Evolutionary conservation across 2,888 invertebrate species (phyloP), one percentile per base, ranked within the genome.

Genomic region (Linnaemya tessellans): DNA sequence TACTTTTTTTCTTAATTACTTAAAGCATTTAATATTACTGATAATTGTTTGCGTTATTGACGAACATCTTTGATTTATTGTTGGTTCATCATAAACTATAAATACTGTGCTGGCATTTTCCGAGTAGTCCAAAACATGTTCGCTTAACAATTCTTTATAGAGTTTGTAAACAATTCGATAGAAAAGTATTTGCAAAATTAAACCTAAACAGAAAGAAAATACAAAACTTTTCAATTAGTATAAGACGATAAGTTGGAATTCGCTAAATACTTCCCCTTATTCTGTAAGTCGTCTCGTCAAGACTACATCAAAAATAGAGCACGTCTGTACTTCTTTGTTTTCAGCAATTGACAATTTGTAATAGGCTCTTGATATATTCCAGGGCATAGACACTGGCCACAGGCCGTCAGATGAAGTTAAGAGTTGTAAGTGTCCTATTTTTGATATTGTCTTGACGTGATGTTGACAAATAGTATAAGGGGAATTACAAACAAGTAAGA

Each of bases 121-220:
- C 54, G 75, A 41, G 10, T 54, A 9, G 4, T 68, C 18, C 1
- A 75, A 15, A 22, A 25, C 62, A 5, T 25, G 75, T 38, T 77
- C 75, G 20, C 18, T 30, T 3, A 82, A 5, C 11, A 75, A 49
- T 58, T 65, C 64, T 41, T 38, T 77, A 15, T 71, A 65, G 0
- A 65, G n/a, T 38, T 46, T 49, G 11, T 58, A 54, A 46, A 77
- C 75, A 25, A 62, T 70, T 49, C 35, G 64, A 65, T 82, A 65
- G 54, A 70, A 56, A 43, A 41, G 3, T 11, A 77, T 49, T 58
- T 82, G 81, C 46, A 82, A 25, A 41, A 38, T 70, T 65, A 71
- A 58, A 65, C 70, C 75, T 46, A 11, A 64, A 13, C 54, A 22
- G 38, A n/a, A 13, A 46, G 3, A 46, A 54, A 13, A 64, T 25